Base-by-base conservation (phyloP, 2,888 invertebrate genomes). In the Drosophila stalkeri region DNA sequence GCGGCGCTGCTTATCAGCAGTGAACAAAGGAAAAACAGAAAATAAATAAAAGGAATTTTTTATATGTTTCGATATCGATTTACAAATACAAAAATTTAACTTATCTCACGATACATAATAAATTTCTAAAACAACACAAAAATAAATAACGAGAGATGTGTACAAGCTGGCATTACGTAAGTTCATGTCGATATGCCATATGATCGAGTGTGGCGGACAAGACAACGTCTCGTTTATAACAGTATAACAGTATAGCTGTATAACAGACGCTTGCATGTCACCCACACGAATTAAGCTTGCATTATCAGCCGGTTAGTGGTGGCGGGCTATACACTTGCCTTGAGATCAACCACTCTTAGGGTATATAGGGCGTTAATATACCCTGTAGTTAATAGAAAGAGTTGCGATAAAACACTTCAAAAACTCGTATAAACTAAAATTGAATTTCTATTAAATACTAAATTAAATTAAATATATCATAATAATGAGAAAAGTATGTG, bases 221-320 rank as follows among this genome's bases (percentile, higher is more conserved):
- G 46, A 16, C 37, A 43, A 49, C 60, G 49, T 20, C 47, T 31
- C 57, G 66, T 11, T 46, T 61, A 44, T 20, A 54, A 41, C 61
- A 68, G 64, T 78, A 37, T 37, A 37, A 37, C 37, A 37, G 37
- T 61, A 44, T 37, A 37, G 14, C 37, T 14, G 37, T 61, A 44
- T 23, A 51, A 41, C 62, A 68, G 68, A 73, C 59, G 61, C 57
- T 77, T 64, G 57, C 61, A 4, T 57, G 57, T 31, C 49, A 41
- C 64, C 61, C 54, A 61, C 61, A 27, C 61, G 55, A 35, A 33
- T 12, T 37, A 57, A 11, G 31, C 16, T 37, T 35, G 6, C 23
- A 46, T 4, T 7, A 39, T 49, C 31, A 49, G 49, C 9, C 31
- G 31, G 5, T 11, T 27, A 11, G 31, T n/a, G 47, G n/a, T 5